These are phyloP conservation scores for Calycopis cecrops DNA, from an alignment of 1,140 invertebrate species.

Conservation along the genomic window DNA sequence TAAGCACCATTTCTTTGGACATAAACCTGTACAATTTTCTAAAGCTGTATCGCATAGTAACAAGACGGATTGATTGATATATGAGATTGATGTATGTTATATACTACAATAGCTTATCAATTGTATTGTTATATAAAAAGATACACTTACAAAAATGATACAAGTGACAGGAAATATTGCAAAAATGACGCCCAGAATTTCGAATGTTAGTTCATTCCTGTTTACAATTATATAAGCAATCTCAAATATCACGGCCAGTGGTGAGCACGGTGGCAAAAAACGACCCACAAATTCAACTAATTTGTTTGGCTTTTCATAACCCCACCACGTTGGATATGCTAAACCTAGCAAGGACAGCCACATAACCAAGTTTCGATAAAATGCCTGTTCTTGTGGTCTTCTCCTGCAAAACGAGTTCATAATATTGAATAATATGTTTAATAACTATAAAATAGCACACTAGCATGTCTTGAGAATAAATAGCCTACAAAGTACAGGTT, in stretches of 20 bases:
- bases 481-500: no score
- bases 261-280: background rate
- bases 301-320: conserved; percentile 1
- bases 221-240: conserved; percentile 15
- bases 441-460: no score
- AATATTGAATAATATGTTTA: background rate
- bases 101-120: no score
- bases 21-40: no score
- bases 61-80: no score
- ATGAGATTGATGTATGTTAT: no score
- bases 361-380: conserved; percentile 1
- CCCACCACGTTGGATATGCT: conserved; percentile 2
- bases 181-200: conserved; percentile 28
- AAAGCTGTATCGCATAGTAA: background rate
- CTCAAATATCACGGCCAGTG: background rate
- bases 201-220: conserved; percentile 23
- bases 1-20: no score
- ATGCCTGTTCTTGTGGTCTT: background rate
- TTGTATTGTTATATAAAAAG: background rate
- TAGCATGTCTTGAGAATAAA: no score
- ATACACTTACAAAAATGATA: conserved; percentile 28
- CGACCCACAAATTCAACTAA: background rate
- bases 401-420: background rate
- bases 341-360: background rate
- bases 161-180: conserved; percentile 29